Evolutionary conservation across 2,113 vertebrate genomes (phyloP).

Genomic region (Aptenodytes forsteri): DNA sequence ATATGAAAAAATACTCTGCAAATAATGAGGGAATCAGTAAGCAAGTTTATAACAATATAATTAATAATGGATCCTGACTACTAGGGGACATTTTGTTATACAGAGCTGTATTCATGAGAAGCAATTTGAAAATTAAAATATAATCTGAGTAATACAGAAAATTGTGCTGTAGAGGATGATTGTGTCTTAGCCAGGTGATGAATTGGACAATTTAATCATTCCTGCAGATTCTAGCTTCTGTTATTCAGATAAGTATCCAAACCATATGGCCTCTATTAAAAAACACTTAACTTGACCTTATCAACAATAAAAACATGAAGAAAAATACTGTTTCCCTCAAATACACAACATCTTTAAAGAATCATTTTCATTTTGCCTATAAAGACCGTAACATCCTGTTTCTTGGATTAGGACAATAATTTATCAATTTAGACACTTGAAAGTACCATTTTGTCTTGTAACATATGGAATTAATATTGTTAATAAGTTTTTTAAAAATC

Average conservation of each 20-base stretch:
- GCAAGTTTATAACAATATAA: neutral
- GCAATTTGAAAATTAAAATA: constrained; percentile 3
- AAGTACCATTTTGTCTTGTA: neutral
- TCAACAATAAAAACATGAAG: neutral
- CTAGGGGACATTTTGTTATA: neutral
- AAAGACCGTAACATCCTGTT: neutral
- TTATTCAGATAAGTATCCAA: neutral
- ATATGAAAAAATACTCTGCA: neutral
- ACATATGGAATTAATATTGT: neutral
- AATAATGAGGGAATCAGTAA: constrained; percentile 23
- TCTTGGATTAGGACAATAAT: neutral
- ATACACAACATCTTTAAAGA: neutral
- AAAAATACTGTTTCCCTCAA: neutral
- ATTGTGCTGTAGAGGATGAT: neutral
- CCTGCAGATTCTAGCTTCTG: neutral
- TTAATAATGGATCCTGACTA: constrained; percentile 13
- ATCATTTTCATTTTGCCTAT: neutral
- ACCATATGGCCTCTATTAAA: neutral
- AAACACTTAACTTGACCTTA: neutral
- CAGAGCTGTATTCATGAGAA: neutral
- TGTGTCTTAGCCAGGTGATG: neutral
- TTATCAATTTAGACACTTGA: neutral
- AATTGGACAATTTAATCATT: neutral
- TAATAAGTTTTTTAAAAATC: neutral
- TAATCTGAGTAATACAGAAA: neutral